A percentile compares a stretch with the other conserved stretches of the same genome.
phyloP scores from a whole-genome alignment of 2,797 vertebrate species.

The Aulostomus chinensis region DNA sequence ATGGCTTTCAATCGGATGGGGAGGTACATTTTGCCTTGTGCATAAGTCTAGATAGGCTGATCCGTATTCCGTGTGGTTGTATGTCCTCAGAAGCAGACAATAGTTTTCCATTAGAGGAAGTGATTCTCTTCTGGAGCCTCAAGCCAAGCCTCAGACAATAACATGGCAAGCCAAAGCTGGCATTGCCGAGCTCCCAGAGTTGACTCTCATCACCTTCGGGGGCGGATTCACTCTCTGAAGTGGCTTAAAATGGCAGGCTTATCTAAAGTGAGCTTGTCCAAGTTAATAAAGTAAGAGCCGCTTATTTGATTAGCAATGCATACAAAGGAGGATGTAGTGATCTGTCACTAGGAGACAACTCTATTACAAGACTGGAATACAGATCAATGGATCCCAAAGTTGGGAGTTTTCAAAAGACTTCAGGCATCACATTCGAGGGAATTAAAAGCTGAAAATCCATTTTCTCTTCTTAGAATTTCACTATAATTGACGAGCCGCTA shows the following conservation, averaged over 20 bases:
- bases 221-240: slow-evolving; percentile 46
- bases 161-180: slow-evolving; percentile 54
- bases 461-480: no score
- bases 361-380: slow-evolving; percentile 23
- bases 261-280: slow-evolving; percentile 61
- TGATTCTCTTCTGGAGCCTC: slow-evolving; percentile 64
- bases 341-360: slow-evolving; percentile 45
- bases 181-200: slow-evolving; percentile 33
- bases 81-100: slow-evolving; percentile 72
- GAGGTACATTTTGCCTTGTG: slow-evolving; percentile 54
- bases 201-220: slow-evolving; percentile 64
- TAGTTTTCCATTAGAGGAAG: slow-evolving; percentile 80
- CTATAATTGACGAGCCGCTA: no score
- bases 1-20: slow-evolving; percentile 56
- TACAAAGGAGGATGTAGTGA: slow-evolving; percentile 50
- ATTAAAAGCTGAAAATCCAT: no score
- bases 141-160: slow-evolving; percentile 70
- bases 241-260: slow-evolving; percentile 69
- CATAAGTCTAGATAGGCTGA: slow-evolving; percentile 63
- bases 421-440: no score
- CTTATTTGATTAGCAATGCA: slow-evolving; percentile 72
- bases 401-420: no score
- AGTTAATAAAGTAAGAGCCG: slow-evolving; percentile 70
- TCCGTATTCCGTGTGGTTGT: slow-evolving; percentile 53
- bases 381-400: slow-evolving; percentile 19